A percentile compares a stretch with the other conserved stretches of the same genome.
phyloP scores from a whole-genome alignment of 2,888 invertebrate genomes.

The Dasypogon diadema region DNA sequence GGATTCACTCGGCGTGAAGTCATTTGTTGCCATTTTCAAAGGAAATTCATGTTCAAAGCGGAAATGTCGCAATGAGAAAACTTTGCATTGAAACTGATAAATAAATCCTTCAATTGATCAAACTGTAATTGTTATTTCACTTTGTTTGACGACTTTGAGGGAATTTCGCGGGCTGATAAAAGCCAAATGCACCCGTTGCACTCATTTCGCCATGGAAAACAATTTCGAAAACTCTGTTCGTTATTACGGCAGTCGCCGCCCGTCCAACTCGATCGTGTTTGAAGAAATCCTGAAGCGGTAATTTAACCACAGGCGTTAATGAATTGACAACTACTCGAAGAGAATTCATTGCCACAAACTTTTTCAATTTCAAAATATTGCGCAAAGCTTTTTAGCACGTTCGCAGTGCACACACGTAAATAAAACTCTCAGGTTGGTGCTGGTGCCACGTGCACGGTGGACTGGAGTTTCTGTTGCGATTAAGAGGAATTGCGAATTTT shows the following conservation, averaged over 20 bases:
- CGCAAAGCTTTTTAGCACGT: slow-evolving; percentile 27
- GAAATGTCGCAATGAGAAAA: too few species aligned
- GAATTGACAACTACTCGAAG: not conserved
- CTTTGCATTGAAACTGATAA: not conserved
- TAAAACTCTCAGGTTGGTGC: too few species aligned
- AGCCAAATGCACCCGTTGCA: not conserved
- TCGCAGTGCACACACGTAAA: too few species aligned
- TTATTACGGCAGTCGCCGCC: not conserved
- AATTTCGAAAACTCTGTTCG: too few species aligned
- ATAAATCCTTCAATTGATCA: not conserved
- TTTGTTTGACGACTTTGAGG: not conserved
- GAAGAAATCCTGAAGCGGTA: not conserved
- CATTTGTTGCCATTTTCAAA: not conserved
- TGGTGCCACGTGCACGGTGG: too few species aligned
- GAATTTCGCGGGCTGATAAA: not conserved
- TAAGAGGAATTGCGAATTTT: too few species aligned
- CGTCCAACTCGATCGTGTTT: not conserved
- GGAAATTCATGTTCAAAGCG: too few species aligned
- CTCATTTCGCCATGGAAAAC: not conserved
- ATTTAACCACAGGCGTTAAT: slow-evolving; percentile 15
- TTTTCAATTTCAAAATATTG: slow-evolving; percentile 23
- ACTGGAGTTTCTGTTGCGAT: too few species aligned
- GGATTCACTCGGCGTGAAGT: too few species aligned
- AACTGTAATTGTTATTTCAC: slow-evolving; percentile 6
- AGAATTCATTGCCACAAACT: too few species aligned